Evolutionary conservation across 2,113 vertebrate species (phyloP).

Genomic region (Mugil cephalus): DNA sequence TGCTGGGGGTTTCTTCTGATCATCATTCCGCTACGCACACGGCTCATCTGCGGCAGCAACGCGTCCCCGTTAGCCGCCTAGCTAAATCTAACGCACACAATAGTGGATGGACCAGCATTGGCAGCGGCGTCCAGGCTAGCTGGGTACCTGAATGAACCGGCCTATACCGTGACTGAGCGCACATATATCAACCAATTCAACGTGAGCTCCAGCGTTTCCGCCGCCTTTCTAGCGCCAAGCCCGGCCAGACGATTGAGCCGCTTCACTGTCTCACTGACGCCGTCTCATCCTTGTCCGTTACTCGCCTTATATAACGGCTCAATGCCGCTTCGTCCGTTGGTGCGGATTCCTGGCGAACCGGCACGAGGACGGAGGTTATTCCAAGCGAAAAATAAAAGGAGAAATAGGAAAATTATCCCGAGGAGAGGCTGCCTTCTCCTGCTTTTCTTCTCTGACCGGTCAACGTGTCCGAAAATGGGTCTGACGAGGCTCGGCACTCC

Average conservation of each 20-base stretch:
- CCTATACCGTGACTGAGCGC: not conserved
- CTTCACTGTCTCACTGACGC: constrained; percentile 15
- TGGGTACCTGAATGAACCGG: constrained; percentile 13
- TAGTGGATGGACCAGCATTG: constrained; percentile 34
- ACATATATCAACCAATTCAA: not conserved
- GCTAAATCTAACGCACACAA: constrained; percentile 54
- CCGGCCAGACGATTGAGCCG: constrained; percentile 33
- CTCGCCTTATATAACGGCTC: constrained; percentile 65
- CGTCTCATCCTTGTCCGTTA: constrained; percentile 64
- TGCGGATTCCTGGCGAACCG: not conserved
- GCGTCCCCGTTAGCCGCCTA: constrained; percentile 65
- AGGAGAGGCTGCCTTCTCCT: constrained; percentile 12
- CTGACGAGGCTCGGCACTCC: constrained; percentile 46
- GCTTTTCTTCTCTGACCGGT: not conserved
- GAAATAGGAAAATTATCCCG: constrained; percentile 11
- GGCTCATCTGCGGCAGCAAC: constrained; percentile 43
- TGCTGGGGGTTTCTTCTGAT: constrained; percentile 31
- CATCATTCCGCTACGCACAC: constrained; percentile 62
- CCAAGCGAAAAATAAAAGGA: constrained; percentile 6
- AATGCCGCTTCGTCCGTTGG: constrained; percentile 10
- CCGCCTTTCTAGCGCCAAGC: constrained; percentile 12
- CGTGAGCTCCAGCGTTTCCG: not conserved
- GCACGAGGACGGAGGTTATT: not conserved
- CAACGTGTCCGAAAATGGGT: constrained; percentile 30
- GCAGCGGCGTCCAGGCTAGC: constrained; percentile 7